These are phyloP conservation scores for Pseudochirops corinnae DNA, from an alignment of 2,797 vertebrate genomes.

Conservation along the genomic window DNA sequence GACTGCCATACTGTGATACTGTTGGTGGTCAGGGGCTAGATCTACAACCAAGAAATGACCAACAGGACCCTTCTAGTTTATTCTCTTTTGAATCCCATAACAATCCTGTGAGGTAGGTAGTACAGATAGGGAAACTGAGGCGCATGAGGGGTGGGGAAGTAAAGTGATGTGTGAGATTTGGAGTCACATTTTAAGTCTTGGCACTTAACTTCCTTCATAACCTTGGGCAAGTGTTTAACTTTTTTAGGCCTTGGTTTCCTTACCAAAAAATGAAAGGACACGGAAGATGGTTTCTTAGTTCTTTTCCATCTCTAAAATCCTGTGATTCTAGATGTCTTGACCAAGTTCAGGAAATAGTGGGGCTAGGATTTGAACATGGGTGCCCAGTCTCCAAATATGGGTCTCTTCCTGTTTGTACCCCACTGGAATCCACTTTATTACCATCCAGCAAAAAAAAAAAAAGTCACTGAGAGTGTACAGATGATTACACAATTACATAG, in stretches of 20 bases:
- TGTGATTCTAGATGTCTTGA: neutral
- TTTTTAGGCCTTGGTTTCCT: neutral
- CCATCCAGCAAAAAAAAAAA: neutral
- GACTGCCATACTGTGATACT: too few species aligned
- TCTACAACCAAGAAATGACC: neutral
- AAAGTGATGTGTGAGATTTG: neutral
- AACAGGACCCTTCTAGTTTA: neutral
- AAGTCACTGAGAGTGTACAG: neutral
- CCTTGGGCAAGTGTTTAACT: neutral
- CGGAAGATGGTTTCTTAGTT: neutral
- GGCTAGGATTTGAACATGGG: neutral
- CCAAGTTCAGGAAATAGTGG: neutral
- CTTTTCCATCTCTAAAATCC: neutral
- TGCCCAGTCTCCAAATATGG: neutral
- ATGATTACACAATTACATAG: neutral
- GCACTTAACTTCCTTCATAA: neutral
- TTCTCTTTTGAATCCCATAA: neutral
- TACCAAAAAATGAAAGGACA: neutral
- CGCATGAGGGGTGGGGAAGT: neutral
- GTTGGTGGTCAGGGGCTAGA: neutral
- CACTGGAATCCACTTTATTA: neutral
- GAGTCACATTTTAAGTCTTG: neutral
- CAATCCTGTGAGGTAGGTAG: neutral
- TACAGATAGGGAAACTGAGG: neutral
- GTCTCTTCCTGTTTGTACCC: neutral